Percentiles rank a stretch among this genome's conserved stretches.
These are phyloP conservation scores for Anguilla obscura DNA, from an alignment of 2,797 vertebrate genomes.

Conservation along the genomic window DNA sequence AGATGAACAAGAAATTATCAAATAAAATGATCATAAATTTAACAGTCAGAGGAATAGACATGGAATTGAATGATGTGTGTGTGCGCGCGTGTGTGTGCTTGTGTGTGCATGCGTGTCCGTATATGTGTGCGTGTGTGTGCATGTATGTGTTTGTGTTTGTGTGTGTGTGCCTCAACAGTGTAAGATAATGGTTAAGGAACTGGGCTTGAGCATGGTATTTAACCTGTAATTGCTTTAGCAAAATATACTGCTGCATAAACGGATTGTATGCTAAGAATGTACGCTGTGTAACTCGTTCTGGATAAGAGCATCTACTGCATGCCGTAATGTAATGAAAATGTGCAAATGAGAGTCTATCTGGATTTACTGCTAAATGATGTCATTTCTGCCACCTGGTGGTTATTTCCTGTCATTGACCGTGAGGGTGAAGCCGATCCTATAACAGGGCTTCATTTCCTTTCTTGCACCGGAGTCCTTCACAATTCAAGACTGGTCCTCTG, in stretches of 20 bases:
- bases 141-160: not conserved
- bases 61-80: not conserved
- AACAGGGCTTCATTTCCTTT: not conserved
- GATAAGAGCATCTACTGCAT: too few species aligned
- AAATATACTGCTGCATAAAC: too few species aligned
- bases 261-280: too few species aligned
- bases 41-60: too few species aligned
- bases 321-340: too few species aligned
- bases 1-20: too few species aligned
- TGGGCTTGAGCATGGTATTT: too few species aligned
- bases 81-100: not conserved
- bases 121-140: not conserved
- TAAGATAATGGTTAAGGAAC: too few species aligned
- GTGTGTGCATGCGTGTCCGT: not conserved
- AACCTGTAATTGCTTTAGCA: too few species aligned
- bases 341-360: not conserved
- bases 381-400: slow-evolving; percentile 2
- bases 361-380: not conserved
- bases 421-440: not conserved
- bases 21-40: too few species aligned
- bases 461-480: not conserved
- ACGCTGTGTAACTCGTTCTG: too few species aligned
- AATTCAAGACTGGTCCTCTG: not conserved
- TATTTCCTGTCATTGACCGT: not conserved
- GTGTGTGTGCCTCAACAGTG: not conserved